Percentiles rank a stretch among this genome's conserved stretches.
These are phyloP conservation scores for Notamacropus eugenii DNA, from an alignment of 2,797 vertebrate genomes.

Conservation along the genomic window DNA sequence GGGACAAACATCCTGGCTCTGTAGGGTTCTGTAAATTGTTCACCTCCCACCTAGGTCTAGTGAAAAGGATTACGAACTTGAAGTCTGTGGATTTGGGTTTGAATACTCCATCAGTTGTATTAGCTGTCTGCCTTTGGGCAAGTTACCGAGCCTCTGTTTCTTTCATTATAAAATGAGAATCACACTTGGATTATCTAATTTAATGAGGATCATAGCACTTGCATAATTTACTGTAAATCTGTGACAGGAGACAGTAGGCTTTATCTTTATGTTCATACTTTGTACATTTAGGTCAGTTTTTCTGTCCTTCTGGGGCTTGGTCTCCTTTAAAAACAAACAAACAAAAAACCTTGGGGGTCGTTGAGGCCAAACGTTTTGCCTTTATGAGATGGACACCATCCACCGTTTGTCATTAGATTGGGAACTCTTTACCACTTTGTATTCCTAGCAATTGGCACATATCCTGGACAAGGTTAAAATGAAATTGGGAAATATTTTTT, in stretches of 20 bases:
- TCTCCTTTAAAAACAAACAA: not conserved
- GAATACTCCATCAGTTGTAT: not conserved
- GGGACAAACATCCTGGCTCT: not conserved
- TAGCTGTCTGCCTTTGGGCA: not conserved
- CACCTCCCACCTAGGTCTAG: accelerated
- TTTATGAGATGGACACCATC: not conserved
- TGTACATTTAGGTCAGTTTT: not conserved
- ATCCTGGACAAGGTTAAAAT: not conserved
- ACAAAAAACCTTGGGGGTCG: no score
- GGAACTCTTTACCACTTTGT: not conserved
- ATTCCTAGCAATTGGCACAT: not conserved
- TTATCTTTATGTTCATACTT: not conserved
- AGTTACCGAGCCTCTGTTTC: not conserved
- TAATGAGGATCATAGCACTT: not conserved
- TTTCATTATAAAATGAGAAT: not conserved
- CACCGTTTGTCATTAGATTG: not conserved
- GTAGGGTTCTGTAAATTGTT: not conserved
- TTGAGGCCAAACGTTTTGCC: not conserved
- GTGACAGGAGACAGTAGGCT: not conserved
- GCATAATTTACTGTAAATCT: not conserved
- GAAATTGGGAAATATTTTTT: not conserved
- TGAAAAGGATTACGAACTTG: not conserved
- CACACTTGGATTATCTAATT: not conserved
- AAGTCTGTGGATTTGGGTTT: not conserved
- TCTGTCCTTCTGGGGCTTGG: not conserved